phyloP scores from a whole-genome alignment of 2,797 vertebrate genomes.

The Heterohyrax brucei region DNA sequence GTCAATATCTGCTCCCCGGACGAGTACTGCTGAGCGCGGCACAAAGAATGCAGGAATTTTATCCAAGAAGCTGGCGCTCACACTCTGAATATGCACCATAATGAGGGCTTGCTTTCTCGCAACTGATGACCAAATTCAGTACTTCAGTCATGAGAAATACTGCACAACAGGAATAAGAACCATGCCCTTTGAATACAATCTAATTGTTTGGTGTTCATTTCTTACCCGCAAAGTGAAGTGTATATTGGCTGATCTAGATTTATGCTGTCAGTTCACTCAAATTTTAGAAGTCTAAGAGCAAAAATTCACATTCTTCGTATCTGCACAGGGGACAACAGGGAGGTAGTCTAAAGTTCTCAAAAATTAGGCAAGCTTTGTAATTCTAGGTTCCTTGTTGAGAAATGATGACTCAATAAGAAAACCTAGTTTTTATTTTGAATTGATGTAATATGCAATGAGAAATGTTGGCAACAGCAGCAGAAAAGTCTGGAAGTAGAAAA shows the following conservation, averaged over 20 bases:
- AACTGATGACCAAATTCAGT: conserved; percentile 85
- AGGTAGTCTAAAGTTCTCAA: neutral
- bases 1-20: conserved; percentile 90
- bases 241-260: neutral
- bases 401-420: neutral
- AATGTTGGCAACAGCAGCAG: neutral
- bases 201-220: neutral
- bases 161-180: conserved; percentile 35
- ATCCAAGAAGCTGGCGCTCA: conserved; percentile 87
- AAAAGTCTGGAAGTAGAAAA: neutral
- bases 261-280: neutral
- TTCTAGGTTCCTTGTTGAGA: neutral
- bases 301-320: neutral
- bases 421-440: neutral
- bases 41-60: conserved; percentile 91
- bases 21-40: conserved; percentile 91
- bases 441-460: neutral
- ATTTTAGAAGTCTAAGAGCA: neutral
- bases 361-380: neutral
- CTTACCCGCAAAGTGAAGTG: neutral
- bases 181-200: neutral
- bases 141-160: conserved; percentile 82
- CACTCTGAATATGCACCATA: conserved; percentile 85
- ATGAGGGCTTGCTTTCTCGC: conserved; percentile 87
- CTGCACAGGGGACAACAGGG: neutral